Percentiles rank a stretch among this genome's conserved stretches.
Evolutionary conservation across 2,797 vertebrate genomes (phyloP).

Genomic region (Spheniscus humboldti): DNA sequence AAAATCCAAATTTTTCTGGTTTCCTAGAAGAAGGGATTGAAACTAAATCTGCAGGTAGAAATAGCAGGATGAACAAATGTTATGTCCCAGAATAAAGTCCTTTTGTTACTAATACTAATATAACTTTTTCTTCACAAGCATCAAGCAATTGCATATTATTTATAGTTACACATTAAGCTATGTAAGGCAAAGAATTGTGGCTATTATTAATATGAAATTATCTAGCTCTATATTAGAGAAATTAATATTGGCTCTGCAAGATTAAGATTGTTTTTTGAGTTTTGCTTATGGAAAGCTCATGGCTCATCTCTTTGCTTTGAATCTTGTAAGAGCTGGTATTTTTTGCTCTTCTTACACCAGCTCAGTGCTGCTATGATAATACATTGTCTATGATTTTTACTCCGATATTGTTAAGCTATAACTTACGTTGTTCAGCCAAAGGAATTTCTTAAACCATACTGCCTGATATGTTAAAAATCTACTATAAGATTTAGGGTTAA

Average conservation of each 20-base stretch:
- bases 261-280: background rate
- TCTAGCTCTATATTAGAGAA: background rate
- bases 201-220: background rate
- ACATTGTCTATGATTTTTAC: background rate
- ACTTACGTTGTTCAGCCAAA: background rate
- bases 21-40: background rate
- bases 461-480: background rate
- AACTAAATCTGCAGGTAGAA: background rate
- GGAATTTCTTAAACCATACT: background rate
- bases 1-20: background rate
- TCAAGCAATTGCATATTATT: background rate
- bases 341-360: background rate
- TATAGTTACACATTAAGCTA: background rate
- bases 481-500: background rate
- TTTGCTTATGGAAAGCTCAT: background rate
- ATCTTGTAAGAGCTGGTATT: background rate
- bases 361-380: background rate
- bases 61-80: background rate
- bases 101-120: background rate
- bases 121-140: background rate
- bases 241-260: background rate
- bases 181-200: background rate
- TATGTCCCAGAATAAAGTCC: background rate
- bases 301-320: background rate
- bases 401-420: background rate